Evolutionary conservation across 1,140 invertebrate genomes (phyloP).

Genomic region (Diabrotica virgifera): DNA sequence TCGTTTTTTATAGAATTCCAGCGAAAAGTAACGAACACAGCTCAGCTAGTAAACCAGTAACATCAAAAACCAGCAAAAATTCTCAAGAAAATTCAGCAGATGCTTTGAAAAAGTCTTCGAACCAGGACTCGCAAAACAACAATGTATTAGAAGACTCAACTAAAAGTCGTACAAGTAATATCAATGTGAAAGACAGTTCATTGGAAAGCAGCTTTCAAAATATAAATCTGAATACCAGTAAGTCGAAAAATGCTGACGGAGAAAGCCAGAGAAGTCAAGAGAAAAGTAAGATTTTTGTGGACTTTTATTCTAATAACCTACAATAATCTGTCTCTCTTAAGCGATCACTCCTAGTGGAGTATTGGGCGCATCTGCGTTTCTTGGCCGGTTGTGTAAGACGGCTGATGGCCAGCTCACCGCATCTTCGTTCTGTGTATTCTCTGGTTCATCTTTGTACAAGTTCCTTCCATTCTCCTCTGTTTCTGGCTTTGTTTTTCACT

Average conservation of each 20-base stretch:
- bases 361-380: too few relatives aligned
- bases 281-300: background rate
- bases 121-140: slow-evolving; percentile 22
- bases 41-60: background rate
- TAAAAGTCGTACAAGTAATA: background rate
- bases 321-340: too few relatives aligned
- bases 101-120: slow-evolving; percentile 15
- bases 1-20: too few relatives aligned
- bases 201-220: background rate
- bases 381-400: too few relatives aligned
- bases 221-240: background rate
- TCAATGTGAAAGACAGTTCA: background rate
- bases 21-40: background rate
- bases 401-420: too few relatives aligned
- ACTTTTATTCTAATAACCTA: background rate
- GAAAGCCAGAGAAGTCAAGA: background rate
- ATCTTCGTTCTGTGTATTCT: too few relatives aligned
- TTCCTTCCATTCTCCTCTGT: too few relatives aligned
- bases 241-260: background rate
- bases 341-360: too few relatives aligned
- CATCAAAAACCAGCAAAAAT: slow-evolving; percentile 14
- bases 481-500: too few relatives aligned
- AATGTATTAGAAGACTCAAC: slow-evolving; percentile 18
- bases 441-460: too few relatives aligned
- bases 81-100: slow-evolving; percentile 10